phyloP scores from a whole-genome alignment of 2,113 vertebrate species.

The Carlito syrichta region DNA sequence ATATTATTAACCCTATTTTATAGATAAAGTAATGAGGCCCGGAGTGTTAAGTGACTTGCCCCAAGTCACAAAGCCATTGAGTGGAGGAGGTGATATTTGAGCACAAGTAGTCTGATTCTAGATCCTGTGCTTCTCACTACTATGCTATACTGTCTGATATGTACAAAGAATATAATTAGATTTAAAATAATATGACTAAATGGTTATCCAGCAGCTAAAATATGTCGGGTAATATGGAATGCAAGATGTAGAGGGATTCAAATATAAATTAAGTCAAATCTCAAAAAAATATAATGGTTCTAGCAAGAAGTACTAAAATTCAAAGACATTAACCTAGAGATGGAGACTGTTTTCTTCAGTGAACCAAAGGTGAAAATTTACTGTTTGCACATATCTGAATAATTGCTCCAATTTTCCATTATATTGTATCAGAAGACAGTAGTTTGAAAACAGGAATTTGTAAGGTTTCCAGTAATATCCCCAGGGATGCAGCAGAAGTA shows the following conservation, averaged over 20 bases:
- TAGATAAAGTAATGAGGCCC: not conserved
- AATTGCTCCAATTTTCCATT: slow-evolving; percentile 45
- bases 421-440: slow-evolving; percentile 33
- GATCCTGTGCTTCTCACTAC: not conserved
- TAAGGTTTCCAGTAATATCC: slow-evolving; percentile 35
- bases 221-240: not conserved
- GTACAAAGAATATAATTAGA: not conserved
- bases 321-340: not conserved
- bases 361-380: slow-evolving; percentile 42
- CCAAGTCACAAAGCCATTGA: not conserved
- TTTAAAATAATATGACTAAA: slow-evolving; percentile 4
- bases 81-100: not conserved
- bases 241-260: not conserved
- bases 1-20: not conserved
- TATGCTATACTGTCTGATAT: not conserved
- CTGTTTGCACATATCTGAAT: slow-evolving; percentile 26
- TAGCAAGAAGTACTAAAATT: not conserved
- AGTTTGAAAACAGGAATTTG: slow-evolving; percentile 30
- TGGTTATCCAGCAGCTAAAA: not conserved
- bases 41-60: not conserved
- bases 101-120: not conserved
- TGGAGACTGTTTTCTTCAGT: slow-evolving; percentile 1
- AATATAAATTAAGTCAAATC: not conserved
- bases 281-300: not conserved
- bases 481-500: slow-evolving; percentile 12